A percentile compares a stretch with the other conserved stretches of the same genome.
phyloP scores from a whole-genome alignment of 2,797 vertebrate species.

The Parotocinclus haroldoi region DNA sequence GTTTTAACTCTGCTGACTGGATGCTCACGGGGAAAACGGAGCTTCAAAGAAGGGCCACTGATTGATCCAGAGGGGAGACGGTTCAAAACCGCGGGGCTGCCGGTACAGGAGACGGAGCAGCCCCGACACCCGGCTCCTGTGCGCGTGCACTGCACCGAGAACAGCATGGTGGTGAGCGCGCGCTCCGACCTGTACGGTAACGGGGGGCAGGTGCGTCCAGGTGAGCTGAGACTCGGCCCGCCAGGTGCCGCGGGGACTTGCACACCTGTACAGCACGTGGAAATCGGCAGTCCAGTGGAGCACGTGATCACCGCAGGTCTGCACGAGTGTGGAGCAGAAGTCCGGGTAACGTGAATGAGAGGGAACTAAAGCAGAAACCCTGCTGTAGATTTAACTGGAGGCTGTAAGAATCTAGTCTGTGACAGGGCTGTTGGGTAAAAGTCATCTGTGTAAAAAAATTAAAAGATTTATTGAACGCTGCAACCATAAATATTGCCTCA shows the following conservation, averaged over 20 bases:
- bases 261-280: neutral
- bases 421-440: no score
- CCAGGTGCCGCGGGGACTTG: neutral
- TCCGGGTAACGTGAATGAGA: constrained; percentile 1
- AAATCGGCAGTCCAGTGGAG: neutral
- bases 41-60: neutral
- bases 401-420: no score
- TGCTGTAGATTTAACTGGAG: no score
- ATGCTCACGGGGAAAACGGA: neutral
- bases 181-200: constrained; percentile 20
- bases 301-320: constrained; percentile 26
- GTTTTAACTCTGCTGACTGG: neutral
- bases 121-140: neutral
- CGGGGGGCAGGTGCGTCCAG: constrained; percentile 5
- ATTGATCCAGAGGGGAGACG: neutral
- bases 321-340: constrained; percentile 31
- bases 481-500: no score
- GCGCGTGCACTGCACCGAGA: constrained; percentile 30
- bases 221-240: constrained; percentile 25
- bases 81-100: neutral
- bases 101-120: neutral
- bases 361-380: no score
- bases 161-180: constrained; percentile 28
- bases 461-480: no score
- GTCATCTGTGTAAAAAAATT: no score